Conservation (phyloP, 2,888 invertebrate genomes). For the Psylliodes chrysocephalus region DNA sequence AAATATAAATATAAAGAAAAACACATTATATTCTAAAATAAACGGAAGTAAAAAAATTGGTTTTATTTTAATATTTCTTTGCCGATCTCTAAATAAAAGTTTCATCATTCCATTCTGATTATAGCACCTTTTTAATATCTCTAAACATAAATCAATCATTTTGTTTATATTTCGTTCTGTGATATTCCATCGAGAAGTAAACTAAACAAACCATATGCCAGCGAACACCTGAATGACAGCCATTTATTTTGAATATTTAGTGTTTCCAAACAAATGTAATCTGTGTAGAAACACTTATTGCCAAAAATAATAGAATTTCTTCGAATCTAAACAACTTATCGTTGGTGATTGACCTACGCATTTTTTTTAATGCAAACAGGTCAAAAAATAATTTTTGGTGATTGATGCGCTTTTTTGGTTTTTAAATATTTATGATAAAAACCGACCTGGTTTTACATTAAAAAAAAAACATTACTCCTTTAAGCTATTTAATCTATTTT, state of each 20-base stretch:
- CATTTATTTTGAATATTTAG: constrained; percentile 33
- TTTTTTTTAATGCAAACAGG: no score
- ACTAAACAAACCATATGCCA: constrained; percentile 42
- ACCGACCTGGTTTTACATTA: no score
- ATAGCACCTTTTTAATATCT: constrained; percentile 22
- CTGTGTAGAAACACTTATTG: constrained; percentile 2
- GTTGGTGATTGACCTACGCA: no score
- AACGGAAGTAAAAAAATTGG: no score
- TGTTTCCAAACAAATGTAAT: constrained; percentile 30
- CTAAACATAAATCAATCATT: constrained; percentile 39
- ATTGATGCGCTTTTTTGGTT: no score
- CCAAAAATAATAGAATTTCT: constrained; percentile 10
- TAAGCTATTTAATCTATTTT: no score
- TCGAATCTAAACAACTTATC: constrained; percentile 12
- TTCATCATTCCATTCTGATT: constrained; percentile 27
- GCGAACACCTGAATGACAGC: constrained; percentile 45
- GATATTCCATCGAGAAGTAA: constrained; percentile 31
- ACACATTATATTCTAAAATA: no score
- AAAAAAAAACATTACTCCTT: no score
- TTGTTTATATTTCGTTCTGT: constrained; percentile 36
- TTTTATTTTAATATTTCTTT: no score
- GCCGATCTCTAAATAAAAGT: constrained; percentile 34
- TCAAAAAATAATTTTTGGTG: no score
- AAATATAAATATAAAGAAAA: no score
- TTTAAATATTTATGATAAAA: no score